These are phyloP conservation scores for Ischnura elegans DNA, from an alignment of 2,888 invertebrate species.

Conservation along the genomic window DNA sequence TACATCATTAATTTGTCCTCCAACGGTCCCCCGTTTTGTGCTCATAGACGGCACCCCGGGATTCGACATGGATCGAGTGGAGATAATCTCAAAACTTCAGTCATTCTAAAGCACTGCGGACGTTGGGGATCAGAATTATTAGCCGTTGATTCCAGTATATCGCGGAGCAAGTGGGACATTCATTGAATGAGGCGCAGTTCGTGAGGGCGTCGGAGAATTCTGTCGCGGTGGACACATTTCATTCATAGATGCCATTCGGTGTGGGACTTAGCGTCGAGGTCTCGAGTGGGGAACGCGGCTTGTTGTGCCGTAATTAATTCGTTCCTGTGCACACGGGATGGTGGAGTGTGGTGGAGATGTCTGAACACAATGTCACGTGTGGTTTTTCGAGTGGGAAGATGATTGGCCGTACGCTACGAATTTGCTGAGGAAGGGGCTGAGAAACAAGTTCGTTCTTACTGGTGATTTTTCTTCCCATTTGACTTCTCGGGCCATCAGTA, in stretches of 20 bases:
- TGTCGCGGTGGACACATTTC: not conserved
- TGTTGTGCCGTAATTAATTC: slow-evolving; percentile 48
- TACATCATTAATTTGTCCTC: not conserved
- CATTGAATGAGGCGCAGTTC: not conserved
- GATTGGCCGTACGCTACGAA: not conserved
- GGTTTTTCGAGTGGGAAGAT: not conserved
- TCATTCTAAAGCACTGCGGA: not conserved
- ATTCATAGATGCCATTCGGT: not conserved
- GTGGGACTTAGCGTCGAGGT: not conserved
- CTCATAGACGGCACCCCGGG: no score
- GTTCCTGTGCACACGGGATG: not conserved
- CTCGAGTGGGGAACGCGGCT: not conserved
- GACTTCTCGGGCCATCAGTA: no score
- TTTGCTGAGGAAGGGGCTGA: not conserved
- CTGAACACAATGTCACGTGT: not conserved
- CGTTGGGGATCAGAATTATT: not conserved
- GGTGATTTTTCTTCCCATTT: no score
- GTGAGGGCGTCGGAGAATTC: not conserved
- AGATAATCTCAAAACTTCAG: not conserved
- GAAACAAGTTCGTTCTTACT: no score
- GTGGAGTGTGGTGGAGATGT: not conserved
- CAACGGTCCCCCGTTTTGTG: no score
- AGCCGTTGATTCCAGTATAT: slow-evolving; percentile 41
- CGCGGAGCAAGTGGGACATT: not conserved
- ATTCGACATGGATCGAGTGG: not conserved